Conservation (phyloP, 1,140 invertebrate genomes). For the Potamilus streckersoni region DNA sequence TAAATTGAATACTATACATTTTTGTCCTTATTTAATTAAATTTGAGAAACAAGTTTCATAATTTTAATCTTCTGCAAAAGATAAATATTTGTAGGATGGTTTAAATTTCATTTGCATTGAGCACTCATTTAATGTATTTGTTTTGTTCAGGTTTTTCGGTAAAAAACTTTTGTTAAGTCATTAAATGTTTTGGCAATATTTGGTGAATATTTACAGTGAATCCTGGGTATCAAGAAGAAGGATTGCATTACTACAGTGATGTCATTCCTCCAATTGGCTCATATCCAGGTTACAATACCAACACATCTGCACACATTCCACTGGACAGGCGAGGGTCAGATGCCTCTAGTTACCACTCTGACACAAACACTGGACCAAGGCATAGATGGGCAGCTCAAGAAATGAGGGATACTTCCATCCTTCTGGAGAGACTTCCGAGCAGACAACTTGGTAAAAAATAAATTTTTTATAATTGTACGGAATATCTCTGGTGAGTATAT, state of each 20-base stretch:
- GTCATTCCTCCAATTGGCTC: slow-evolving; percentile 16
- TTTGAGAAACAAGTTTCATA: too few relatives aligned
- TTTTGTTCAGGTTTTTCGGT: too few relatives aligned
- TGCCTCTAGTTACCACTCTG: neutral
- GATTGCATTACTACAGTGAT: neutral
- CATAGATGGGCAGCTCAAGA: slow-evolving; percentile 35
- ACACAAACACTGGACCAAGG: slow-evolving; percentile 1
- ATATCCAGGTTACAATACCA: slow-evolving; percentile 1
- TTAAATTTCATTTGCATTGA: too few relatives aligned
- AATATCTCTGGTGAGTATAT: too few relatives aligned
- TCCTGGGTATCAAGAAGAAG: slow-evolving; percentile 31
- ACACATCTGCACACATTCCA: slow-evolving; percentile 18
- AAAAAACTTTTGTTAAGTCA: too few relatives aligned
- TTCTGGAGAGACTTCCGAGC: slow-evolving; percentile 47
- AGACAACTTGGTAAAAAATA: slow-evolving; percentile 44
- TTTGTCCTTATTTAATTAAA: too few relatives aligned
- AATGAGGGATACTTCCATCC: slow-evolving; percentile 32
- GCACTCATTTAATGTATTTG: too few relatives aligned
- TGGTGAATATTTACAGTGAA: slow-evolving; percentile 31
- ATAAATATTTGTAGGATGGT: too few relatives aligned
- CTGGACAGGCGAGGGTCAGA: slow-evolving; percentile 24
- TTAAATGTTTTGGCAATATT: too few relatives aligned
- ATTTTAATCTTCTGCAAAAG: too few relatives aligned
- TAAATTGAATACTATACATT: too few relatives aligned
- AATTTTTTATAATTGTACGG: too few relatives aligned